Conservation (phyloP, 2,888 invertebrate species). For the Leptogaster cylindrica region DNA sequence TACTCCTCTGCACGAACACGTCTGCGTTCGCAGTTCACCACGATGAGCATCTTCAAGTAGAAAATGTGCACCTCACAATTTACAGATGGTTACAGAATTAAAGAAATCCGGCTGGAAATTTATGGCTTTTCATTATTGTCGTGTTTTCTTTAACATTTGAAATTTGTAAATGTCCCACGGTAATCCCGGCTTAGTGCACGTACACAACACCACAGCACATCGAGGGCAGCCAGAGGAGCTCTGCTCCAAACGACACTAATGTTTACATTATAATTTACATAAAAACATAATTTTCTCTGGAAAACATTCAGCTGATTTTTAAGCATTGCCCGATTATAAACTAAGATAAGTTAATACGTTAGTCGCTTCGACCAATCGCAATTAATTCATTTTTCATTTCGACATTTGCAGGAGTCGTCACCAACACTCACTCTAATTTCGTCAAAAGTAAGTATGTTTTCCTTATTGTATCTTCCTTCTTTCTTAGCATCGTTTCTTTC, state of each 20-base stretch:
- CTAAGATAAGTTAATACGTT: slow-evolving; percentile 14
- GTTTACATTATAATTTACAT: slow-evolving; percentile 36
- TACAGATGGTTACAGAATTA: slow-evolving; percentile 1
- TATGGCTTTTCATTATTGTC: slow-evolving; percentile 33
- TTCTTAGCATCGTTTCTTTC: slow-evolving; percentile 8
- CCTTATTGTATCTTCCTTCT: neutral
- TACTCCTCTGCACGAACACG: too few relatives aligned
- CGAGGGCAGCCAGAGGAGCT: neutral
- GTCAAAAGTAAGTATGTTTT: slow-evolving; percentile 72
- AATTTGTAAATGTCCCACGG: slow-evolving; percentile 32
- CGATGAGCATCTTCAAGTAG: neutral
- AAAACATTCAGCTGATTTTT: slow-evolving; percentile 2
- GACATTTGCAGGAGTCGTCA: slow-evolving; percentile 70
- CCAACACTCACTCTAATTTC: slow-evolving; percentile 79
- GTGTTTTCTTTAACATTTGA: slow-evolving; percentile 31
- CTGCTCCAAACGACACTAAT: slow-evolving; percentile 13
- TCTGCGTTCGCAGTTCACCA: slow-evolving; percentile 1
- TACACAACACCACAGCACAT: slow-evolving; percentile 2
- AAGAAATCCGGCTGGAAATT: slow-evolving; percentile 18
- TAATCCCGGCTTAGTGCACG: neutral
- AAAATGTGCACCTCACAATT: neutral
- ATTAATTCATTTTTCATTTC: slow-evolving; percentile 30
- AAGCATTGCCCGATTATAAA: slow-evolving; percentile 11
- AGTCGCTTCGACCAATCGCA: neutral
- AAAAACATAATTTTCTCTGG: slow-evolving; percentile 29